Evolutionary conservation across 2,797 vertebrate genomes (phyloP).

Genomic region (Acrossocheilus wenchowensis): DNA sequence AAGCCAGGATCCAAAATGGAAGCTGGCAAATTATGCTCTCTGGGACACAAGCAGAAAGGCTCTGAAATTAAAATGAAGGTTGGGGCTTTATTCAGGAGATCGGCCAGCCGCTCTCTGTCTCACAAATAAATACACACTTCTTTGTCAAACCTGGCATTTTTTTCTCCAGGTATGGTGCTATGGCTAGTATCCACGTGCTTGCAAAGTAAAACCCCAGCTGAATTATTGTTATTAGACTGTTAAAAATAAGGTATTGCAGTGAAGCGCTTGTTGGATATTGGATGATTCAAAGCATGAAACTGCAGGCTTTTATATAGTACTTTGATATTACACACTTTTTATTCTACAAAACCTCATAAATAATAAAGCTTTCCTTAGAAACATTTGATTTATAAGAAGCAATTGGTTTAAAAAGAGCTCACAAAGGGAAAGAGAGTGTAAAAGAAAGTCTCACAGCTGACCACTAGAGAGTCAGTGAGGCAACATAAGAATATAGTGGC

Average conservation of each 20-base stretch:
- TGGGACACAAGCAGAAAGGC: conserved; percentile 46
- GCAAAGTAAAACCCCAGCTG: conserved; percentile 6
- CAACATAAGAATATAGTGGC: conserved; percentile 28
- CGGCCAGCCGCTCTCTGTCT: not conserved
- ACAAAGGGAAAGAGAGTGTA: conserved; percentile 6
- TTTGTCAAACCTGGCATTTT: conserved; percentile 5
- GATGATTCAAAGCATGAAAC: not conserved
- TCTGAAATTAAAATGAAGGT: conserved; percentile 58
- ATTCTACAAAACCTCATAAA: conserved; percentile 8
- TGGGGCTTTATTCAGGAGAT: conserved; percentile 57
- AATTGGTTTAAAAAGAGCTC: not conserved
- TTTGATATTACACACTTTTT: conserved; percentile 12
- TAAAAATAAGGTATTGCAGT: conserved; percentile 11
- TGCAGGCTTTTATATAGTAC: not conserved
- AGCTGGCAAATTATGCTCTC: conserved; percentile 61
- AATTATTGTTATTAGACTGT: conserved; percentile 5
- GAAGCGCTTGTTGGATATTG: not conserved
- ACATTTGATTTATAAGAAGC: conserved; percentile 36
- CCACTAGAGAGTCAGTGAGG: conserved; percentile 33
- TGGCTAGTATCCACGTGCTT: not conserved
- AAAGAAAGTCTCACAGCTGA: conserved; percentile 24
- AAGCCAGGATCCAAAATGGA: conserved; percentile 34
- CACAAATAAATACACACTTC: conserved; percentile 32
- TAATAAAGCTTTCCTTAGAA: not conserved
- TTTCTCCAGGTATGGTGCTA: not conserved